phyloP scores from a whole-genome alignment of 1,140 invertebrate species.

The Popillia japonica region DNA sequence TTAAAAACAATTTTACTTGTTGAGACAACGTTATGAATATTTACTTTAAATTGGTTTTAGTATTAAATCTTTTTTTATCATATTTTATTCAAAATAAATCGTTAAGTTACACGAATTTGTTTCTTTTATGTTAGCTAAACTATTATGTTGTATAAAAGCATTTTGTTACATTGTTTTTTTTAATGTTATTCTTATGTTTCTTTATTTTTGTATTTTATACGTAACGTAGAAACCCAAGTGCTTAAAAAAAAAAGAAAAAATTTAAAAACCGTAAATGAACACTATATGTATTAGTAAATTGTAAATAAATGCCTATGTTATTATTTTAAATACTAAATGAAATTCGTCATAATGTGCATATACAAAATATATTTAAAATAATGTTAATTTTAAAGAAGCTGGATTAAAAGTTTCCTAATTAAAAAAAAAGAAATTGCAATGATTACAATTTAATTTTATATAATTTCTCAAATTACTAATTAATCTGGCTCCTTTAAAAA shows the following conservation, averaged over 20 bases:
- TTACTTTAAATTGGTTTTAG: background rate
- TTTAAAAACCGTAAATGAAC: slow-evolving; percentile 23
- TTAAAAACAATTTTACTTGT: slow-evolving; percentile 1
- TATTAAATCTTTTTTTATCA: background rate
- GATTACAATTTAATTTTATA: no score
- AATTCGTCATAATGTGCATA: slow-evolving; percentile 38
- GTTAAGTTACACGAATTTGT: slow-evolving; percentile 24
- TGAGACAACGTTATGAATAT: background rate
- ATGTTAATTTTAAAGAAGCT: slow-evolving; percentile 32
- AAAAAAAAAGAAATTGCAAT: background rate
- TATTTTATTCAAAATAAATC: slow-evolving; percentile 21
- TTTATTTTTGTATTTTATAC: slow-evolving; percentile 35
- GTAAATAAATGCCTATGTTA: slow-evolving; percentile 43
- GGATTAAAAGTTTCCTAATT: background rate
- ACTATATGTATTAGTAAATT: slow-evolving; percentile 43
- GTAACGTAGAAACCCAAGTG: slow-evolving; percentile 44
- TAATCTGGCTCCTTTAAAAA: slow-evolving; percentile 40
- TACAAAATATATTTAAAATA: slow-evolving; percentile 35
- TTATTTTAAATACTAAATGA: slow-evolving; percentile 44
- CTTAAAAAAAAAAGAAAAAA: slow-evolving; percentile 41
- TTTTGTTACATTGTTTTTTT: slow-evolving; percentile 23
- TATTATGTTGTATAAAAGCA: slow-evolving; percentile 4
- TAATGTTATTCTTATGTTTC: slow-evolving; percentile 10
- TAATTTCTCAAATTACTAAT: background rate
- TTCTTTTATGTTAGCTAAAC: background rate